Conservation (phyloP, 2,888 invertebrate genomes). For the Trilocha varians region DNA sequence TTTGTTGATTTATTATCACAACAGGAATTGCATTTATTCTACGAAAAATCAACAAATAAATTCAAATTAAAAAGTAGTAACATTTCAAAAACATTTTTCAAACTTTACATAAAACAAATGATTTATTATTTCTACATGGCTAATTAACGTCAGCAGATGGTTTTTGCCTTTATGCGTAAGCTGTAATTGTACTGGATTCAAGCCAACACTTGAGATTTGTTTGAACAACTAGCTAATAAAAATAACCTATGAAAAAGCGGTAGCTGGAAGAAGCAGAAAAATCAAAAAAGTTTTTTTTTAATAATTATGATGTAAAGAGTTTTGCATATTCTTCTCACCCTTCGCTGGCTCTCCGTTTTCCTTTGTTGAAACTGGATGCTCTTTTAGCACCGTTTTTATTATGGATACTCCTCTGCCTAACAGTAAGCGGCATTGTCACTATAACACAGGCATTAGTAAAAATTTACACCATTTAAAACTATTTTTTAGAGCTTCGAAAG, state of each 20-base stretch:
- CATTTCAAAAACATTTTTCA: background rate
- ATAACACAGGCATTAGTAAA: too few relatives aligned
- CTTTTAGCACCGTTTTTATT: conserved; percentile 61
- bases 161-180: conserved; percentile 34
- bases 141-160: conserved; percentile 22
- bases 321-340: conserved; percentile 30
- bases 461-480: too few relatives aligned
- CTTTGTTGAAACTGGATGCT: conserved; percentile 50
- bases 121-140: conserved; percentile 21
- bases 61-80: background rate
- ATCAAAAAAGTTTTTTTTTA: background rate
- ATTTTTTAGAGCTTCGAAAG: too few relatives aligned
- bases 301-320: background rate
- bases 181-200: too few relatives aligned
- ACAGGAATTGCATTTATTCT: too few relatives aligned
- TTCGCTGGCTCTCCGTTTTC: conserved; percentile 49
- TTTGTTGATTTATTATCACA: too few relatives aligned
- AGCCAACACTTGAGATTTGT: conserved; percentile 28
- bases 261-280: background rate
- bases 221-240: conserved; percentile 9
- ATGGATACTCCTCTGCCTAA: conserved; percentile 59
- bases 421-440: conserved; percentile 60
- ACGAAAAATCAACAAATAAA: too few relatives aligned
- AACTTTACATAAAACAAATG: background rate
- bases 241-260: conserved; percentile 4